Conservation (phyloP, 2,797 vertebrate genomes). For the Cossypha caffra region DNA sequence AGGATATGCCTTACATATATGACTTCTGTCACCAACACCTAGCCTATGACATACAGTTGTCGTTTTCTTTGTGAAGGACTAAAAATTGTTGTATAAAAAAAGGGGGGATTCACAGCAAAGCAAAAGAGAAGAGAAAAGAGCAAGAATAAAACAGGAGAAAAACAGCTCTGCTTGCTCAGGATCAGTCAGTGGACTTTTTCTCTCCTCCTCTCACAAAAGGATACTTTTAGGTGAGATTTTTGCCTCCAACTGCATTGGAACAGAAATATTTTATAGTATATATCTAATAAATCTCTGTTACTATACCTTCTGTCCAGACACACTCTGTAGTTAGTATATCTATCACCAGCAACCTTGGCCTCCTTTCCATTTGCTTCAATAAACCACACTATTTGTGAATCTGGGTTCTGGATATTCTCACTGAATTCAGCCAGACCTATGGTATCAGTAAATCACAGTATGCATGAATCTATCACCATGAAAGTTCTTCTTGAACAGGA, state of each 20-base stretch:
- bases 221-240: neutral
- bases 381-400: neutral
- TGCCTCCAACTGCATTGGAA: neutral
- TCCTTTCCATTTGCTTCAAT: neutral
- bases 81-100: neutral
- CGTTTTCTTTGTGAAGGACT: neutral
- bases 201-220: neutral
- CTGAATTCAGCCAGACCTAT: neutral
- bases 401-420: neutral
- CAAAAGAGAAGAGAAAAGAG: neutral
- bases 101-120: neutral
- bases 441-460: neutral
- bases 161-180: neutral
- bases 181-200: fast-evolving
- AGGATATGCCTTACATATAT: neutral
- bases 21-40: neutral
- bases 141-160: neutral
- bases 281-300: neutral
- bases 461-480: neutral
- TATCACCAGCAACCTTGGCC: neutral
- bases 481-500: neutral
- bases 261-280: neutral
- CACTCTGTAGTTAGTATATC: neutral
- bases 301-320: neutral
- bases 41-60: neutral